Conservation (phyloP, 2,797 vertebrate species). For the Brachyalestes nurse region DNA sequence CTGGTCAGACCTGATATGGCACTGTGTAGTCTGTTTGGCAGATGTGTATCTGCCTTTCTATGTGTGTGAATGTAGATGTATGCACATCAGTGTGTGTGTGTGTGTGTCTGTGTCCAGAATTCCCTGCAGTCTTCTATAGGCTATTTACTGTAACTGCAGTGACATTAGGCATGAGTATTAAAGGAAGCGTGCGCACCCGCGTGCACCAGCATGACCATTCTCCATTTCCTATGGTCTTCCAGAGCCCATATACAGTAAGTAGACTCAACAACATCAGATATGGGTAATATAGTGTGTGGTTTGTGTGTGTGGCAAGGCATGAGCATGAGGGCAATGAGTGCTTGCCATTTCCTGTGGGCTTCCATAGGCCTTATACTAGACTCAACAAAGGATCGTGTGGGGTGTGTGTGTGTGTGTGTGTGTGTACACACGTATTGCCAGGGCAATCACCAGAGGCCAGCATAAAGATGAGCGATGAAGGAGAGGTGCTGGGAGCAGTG, state of each 20-base stretch:
- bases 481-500: slow-evolving; percentile 33
- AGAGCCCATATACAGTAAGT: slow-evolving; percentile 30
- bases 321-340: slow-evolving; percentile 38
- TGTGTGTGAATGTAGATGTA: not conserved
- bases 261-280: slow-evolving; percentile 46
- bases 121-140: not conserved
- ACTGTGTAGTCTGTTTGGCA: slow-evolving; percentile 31
- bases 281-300: slow-evolving; percentile 32
- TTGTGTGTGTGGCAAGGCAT: slow-evolving; percentile 17
- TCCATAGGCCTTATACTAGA: slow-evolving; percentile 45
- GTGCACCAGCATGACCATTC: slow-evolving; percentile 15
- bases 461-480: slow-evolving; percentile 48
- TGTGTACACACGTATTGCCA: slow-evolving; percentile 26
- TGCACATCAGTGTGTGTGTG: slow-evolving; percentile 24
- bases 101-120: slow-evolving; percentile 2
- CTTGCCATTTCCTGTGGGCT: slow-evolving; percentile 50
- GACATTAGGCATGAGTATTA: not conserved
- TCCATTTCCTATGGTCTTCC: slow-evolving; percentile 7
- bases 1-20: slow-evolving; percentile 3
- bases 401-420: slow-evolving; percentile 21
- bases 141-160: not conserved
- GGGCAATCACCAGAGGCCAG: slow-evolving; percentile 47
- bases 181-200: not conserved
- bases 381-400: slow-evolving; percentile 50
- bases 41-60: slow-evolving; percentile 30